Evolutionary conservation across 2,888 invertebrate genomes (phyloP), one percentile per base, ranked within the genome.

Genomic region (Erebia palarica): DNA sequence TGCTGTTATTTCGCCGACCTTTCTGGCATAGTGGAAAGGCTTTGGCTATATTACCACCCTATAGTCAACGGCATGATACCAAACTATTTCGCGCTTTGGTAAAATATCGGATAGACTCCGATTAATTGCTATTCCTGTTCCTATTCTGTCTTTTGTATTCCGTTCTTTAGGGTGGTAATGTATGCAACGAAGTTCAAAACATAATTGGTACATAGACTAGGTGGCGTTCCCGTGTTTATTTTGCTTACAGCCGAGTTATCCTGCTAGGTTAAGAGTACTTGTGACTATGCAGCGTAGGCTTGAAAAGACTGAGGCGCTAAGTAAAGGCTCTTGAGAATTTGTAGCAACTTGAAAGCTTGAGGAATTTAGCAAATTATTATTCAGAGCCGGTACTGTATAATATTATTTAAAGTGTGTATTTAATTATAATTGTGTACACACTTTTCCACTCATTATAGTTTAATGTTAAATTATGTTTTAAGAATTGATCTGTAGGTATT

Each of bases 201-300:
- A 55, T 10, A 9, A 7, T 53, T 55, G 60, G 85, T 85, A 83
- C 82, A 84, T 81, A 80, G 84, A 83, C 84, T 85, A 82, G 84
- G 85, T 85, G 84, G 86, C 85, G 83, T 87, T 86, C 86, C 84
- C 84, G 79, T 88, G 86, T 90, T 89, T 89, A 87, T 85, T 81
- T 79, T 60, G 63, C 70, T 61, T 72, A 63, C 18, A 59, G 63
- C 42, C 60, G 70, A 63, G 36, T 16, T 66, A 66, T 66, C 53
- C 66, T 47, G 57, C 58, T 11, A 55, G 8, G 55, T 36, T 27
- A 47, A 66, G 66, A 57, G 66, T 58, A n/a, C 66, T 66, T 58
- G 58, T 58, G 47, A 66, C 66, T 66, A 58, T 57, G 42, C 42
- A 75, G 73, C 81, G 75, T 80, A 79, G 75, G 72, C 76, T 76